phyloP scores from a whole-genome alignment of 1,140 invertebrate genomes.

The Brachionus koreanus region DNA sequence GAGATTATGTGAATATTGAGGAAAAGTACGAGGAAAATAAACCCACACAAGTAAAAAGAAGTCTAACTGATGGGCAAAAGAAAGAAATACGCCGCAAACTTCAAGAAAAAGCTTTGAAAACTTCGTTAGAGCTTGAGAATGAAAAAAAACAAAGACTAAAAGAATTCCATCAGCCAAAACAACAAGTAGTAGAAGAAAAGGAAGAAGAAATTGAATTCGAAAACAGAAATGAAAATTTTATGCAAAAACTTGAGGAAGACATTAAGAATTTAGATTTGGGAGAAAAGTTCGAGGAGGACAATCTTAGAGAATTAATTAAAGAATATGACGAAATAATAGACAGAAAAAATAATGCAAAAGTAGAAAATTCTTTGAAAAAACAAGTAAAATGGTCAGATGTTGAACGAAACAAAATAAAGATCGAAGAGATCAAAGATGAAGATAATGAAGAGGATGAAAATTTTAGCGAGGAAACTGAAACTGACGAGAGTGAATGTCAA shows the following conservation, averaged over 20 bases:
- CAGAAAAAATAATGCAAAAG: not conserved
- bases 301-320: not conserved
- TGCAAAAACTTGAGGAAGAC: not conserved
- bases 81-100: not conserved
- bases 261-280: not conserved
- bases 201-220: not conserved
- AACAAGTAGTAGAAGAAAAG: not conserved
- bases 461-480: not conserved
- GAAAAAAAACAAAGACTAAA: not conserved
- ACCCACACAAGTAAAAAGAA: not conserved
- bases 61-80: conserved; percentile 23
- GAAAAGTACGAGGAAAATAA: conserved; percentile 20
- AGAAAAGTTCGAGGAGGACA: conserved; percentile 1
- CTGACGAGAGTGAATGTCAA: not conserved
- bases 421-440: not conserved
- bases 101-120: conserved; percentile 41
- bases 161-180: not conserved
- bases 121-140: not conserved
- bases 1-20: conserved; percentile 31
- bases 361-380: conserved; percentile 39
- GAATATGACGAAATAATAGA: conserved; percentile 4
- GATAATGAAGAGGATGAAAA: not conserved
- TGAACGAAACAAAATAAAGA: not conserved
- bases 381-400: conserved; percentile 34
- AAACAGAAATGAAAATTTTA: not conserved